Conservation (phyloP, 2,113 vertebrate species). For the Myiozetetes cayanensis region DNA sequence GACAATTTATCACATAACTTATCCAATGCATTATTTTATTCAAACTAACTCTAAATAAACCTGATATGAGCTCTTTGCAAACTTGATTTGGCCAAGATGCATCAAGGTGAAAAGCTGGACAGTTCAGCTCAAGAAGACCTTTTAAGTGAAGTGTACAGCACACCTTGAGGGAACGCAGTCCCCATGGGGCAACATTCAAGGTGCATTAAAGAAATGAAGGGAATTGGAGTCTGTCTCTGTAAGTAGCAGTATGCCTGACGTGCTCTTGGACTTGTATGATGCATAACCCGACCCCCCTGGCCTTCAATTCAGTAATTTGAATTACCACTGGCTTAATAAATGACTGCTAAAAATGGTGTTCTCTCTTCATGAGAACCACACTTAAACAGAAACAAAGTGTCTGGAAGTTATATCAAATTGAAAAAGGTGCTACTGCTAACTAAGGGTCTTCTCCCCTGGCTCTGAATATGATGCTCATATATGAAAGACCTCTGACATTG, state of each 20-base stretch:
- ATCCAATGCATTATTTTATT: neutral
- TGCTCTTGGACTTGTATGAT: neutral
- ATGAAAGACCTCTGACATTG: slow-evolving; percentile 81
- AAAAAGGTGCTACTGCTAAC: slow-evolving; percentile 75
- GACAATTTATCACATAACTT: neutral
- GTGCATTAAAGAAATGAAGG: slow-evolving; percentile 25
- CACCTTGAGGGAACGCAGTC: neutral
- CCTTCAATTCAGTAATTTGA: slow-evolving; percentile 9
- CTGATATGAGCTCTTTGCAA: neutral
- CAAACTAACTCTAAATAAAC: neutral
- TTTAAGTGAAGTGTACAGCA: neutral
- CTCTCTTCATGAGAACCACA: neutral
- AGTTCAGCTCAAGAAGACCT: neutral
- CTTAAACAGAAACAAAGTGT: neutral
- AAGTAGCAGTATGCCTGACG: neutral
- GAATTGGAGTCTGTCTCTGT: neutral
- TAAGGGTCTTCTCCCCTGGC: slow-evolving; percentile 71
- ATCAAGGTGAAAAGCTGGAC: neutral
- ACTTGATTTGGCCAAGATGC: fast-evolving
- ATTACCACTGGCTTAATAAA: slow-evolving; percentile 24
- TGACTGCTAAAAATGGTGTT: neutral
- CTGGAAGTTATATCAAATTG: slow-evolving; percentile 33
- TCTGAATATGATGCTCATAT: slow-evolving; percentile 81
- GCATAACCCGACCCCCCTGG: neutral
- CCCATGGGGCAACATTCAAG: neutral